phyloP scores from a whole-genome alignment of 2,888 invertebrate genomes.

The Crematogaster levior region DNA sequence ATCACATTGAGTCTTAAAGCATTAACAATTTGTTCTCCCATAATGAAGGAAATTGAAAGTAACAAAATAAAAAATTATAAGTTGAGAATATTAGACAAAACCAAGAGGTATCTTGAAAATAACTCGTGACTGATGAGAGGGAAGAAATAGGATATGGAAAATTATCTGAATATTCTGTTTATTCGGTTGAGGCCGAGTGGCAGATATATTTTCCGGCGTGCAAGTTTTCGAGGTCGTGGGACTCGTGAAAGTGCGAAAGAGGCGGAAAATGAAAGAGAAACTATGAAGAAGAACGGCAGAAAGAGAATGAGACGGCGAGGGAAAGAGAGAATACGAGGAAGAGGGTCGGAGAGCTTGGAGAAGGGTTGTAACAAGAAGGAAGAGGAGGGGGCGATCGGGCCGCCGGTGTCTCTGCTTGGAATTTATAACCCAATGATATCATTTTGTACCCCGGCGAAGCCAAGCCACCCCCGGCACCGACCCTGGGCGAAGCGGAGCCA shows the following conservation, averaged over 20 bases:
- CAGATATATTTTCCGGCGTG: constrained; percentile 80
- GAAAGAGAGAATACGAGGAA: constrained; percentile 90
- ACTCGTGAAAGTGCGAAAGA: constrained; percentile 57
- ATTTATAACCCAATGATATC: constrained; percentile 85
- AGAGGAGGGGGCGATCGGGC: constrained; percentile 79
- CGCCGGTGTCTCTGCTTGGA: constrained; percentile 84
- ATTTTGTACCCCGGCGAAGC: constrained; percentile 84
- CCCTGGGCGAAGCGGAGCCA: constrained; percentile 76
- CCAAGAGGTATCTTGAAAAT: constrained; percentile 16
- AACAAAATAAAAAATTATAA: background rate
- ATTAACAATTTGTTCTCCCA: background rate
- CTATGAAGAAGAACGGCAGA: constrained; percentile 61
- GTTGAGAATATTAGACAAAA: constrained; percentile 1
- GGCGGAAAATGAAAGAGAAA: constrained; percentile 59
- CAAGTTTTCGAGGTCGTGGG: constrained; percentile 62
- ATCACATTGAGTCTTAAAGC: background rate
- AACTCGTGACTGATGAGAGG: constrained; percentile 33
- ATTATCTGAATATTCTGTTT: constrained; percentile 84
- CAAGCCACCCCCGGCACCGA: constrained; percentile 81
- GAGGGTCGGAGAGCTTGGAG: constrained; percentile 81
- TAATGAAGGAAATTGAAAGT: background rate
- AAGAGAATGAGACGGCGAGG: constrained; percentile 86
- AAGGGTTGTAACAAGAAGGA: constrained; percentile 80
- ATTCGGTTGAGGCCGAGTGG: constrained; percentile 80
- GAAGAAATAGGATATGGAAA: constrained; percentile 73